phyloP scores from a whole-genome alignment of 64 coral and sea anemone genomes.

The Stylophora pistillata region DNA sequence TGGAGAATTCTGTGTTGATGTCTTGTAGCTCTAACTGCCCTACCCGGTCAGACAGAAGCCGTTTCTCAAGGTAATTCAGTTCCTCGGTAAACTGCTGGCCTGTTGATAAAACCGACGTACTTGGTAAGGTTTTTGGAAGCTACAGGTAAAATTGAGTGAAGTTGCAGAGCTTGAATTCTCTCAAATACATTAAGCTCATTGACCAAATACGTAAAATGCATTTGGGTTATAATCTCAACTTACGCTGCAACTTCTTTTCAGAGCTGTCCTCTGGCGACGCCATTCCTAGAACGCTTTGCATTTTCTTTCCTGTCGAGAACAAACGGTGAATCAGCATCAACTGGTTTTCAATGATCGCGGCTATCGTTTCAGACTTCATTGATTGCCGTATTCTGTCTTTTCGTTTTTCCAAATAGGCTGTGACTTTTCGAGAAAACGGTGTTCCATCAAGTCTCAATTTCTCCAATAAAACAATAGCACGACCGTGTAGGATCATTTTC shows the following conservation, averaged over 20 bases:
- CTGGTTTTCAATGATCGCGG: slow-evolving; percentile 17
- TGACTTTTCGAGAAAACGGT: too few relatives aligned
- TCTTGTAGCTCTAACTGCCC: slow-evolving; percentile 45
- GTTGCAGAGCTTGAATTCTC: too few relatives aligned
- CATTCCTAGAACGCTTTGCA: background rate
- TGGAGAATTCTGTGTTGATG: slow-evolving; percentile 56
- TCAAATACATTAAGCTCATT: too few relatives aligned
- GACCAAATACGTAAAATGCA: too few relatives aligned
- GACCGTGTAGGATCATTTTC: too few relatives aligned
- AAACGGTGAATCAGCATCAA: slow-evolving; percentile 24
- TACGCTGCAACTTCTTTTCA: background rate
- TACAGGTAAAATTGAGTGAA: too few relatives aligned
- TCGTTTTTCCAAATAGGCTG: too few relatives aligned
- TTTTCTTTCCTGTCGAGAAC: background rate
- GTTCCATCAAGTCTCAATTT: too few relatives aligned
- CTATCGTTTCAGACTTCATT: background rate
- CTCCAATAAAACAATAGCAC: too few relatives aligned
- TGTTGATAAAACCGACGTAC: background rate
- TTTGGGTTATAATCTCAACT: background rate
- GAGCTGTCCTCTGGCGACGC: background rate
- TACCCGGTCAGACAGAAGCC: background rate
- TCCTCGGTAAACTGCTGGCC: background rate
- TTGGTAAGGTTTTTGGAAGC: too few relatives aligned
- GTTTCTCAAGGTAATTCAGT: slow-evolving; percentile 2
- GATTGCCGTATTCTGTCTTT: too few relatives aligned